Conservation (phyloP, 2,113 vertebrate species). For the Balaeniceps rex region DNA sequence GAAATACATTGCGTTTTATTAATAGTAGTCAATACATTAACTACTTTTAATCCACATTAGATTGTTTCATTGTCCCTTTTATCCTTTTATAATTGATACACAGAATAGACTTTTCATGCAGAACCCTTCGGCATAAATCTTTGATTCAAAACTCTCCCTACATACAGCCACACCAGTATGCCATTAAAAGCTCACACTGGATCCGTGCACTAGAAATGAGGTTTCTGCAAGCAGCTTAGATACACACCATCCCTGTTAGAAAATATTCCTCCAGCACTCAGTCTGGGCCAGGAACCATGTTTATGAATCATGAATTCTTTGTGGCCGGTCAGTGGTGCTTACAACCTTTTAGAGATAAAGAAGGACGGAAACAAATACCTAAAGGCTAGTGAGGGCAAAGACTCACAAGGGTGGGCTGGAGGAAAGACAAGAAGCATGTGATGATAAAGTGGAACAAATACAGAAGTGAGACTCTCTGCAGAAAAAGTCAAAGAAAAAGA, state of each 20-base stretch:
- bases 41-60: neutral
- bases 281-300: neutral
- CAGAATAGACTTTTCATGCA: neutral
- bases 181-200: neutral
- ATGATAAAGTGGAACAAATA: neutral
- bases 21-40: neutral
- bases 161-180: neutral
- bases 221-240: neutral
- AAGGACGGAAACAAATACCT: neutral
- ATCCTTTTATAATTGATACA: neutral
- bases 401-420: neutral
- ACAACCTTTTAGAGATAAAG: neutral
- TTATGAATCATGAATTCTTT: neutral
- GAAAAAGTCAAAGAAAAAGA: neutral
- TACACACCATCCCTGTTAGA: neutral
- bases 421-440: neutral
- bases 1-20: neutral
- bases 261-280: neutral
- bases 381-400: neutral
- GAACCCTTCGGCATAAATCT: neutral
- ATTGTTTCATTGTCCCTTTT: neutral
- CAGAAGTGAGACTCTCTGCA: neutral
- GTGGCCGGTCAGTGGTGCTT: neutral
- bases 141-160: neutral
- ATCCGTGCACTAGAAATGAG: neutral